Percentiles rank a stretch among this genome's conserved stretches.
phyloP scores from a whole-genome alignment of 2,113 vertebrate genomes.

The Poicephalus gulielmi region DNA sequence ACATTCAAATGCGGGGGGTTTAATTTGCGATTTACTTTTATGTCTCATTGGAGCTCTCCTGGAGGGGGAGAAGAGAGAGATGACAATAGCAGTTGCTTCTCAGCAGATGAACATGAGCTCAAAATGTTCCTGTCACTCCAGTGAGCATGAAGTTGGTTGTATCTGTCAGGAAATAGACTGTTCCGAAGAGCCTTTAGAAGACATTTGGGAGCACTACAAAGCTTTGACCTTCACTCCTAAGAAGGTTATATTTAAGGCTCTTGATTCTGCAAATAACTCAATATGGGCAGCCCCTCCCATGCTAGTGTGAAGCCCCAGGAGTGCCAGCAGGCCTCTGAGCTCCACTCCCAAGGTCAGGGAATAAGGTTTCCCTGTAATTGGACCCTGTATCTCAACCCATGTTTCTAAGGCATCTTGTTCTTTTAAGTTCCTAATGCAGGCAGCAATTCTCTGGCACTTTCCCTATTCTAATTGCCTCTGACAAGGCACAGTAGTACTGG shows the following conservation, averaged over 20 bases:
- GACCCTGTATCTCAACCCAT: background rate
- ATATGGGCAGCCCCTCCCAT: background rate
- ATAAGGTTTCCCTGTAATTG: background rate
- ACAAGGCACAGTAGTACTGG: conserved; percentile 11
- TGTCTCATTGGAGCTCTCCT: background rate
- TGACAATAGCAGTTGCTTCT: background rate
- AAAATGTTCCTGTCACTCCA: background rate
- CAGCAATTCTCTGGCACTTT: conserved; percentile 21
- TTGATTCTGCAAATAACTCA: background rate
- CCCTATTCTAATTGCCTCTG: conserved; percentile 1
- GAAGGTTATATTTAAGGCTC: background rate
- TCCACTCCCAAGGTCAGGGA: background rate
- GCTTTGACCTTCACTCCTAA: conserved; percentile 4
- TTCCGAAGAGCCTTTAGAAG: conserved; percentile 9
- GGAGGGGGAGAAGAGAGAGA: background rate
- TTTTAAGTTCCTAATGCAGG: background rate
- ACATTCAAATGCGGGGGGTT: background rate
- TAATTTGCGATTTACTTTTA: background rate
- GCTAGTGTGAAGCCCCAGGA: background rate
- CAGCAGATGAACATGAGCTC: background rate
- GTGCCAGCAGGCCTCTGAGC: background rate
- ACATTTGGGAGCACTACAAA: background rate
- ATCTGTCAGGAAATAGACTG: background rate
- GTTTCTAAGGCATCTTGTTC: background rate
- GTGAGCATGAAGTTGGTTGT: background rate